Evolutionary conservation across 2,888 invertebrate genomes (phyloP), one percentile per base, ranked within the genome.

Genomic region (Thalpophila matura): DNA sequence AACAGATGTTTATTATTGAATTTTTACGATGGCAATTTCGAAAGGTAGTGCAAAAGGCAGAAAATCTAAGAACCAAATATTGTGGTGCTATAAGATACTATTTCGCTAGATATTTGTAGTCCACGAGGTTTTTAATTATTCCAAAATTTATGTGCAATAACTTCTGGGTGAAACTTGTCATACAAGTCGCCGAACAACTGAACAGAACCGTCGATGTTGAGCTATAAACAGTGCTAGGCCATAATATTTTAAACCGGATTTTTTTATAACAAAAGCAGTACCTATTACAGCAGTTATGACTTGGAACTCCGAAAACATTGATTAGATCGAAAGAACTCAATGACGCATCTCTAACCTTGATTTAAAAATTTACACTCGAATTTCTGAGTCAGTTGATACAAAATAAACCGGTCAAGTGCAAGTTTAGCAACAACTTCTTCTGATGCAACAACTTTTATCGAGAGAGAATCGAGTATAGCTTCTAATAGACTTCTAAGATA

Each of bases 331-430:
- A n/a, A n/a, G n/a, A n/a, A n/a, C n/a, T 12, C 9, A 38, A 7
- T 37, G 0, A 4, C 37, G n/a, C 16, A 37, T 35, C 7, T 18
- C n/a, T 29, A 9, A 24, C 1, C 14, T 18, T 20, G 33, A 2
- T 33, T 33, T 20, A 20, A 58, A n/a, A n/a, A n/a, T n/a, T n/a
- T n/a, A n/a, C 14, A 10, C 42, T 54, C 2, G 7, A 18, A 55
- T 18, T 37, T 66, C 55, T 61, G 55, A 14, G 58, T 18, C 29
- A 37, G 14, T 26, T 68, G 59, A 58, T 42, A 29, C 47, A 26
- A 68, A 59, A n/a, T n/a, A 42, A 37, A 3, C 10, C 0, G 31
- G 12, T 37, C 43, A 37, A 10, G 27, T 42, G 12, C 33, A 16
- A 10, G n/a, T 20, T 49, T 58, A 37, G 58, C 42, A 67, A 37